Evolutionary conservation across 2,888 invertebrate species (phyloP).

Genomic region (Meteorus cinctellus): DNA sequence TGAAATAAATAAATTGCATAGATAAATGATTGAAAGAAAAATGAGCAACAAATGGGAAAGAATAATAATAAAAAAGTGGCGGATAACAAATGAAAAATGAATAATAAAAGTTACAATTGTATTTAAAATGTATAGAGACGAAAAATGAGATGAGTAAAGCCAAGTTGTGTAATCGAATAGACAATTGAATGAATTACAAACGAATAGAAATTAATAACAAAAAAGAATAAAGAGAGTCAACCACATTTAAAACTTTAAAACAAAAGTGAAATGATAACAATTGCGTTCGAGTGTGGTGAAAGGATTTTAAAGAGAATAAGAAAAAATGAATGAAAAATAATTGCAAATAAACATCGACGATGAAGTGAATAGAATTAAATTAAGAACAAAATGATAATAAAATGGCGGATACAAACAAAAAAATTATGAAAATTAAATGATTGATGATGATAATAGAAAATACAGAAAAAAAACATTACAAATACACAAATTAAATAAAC

Average conservation of each 20-base stretch:
- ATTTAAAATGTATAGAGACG: too few relatives aligned
- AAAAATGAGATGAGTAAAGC: not conserved
- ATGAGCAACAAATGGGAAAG: not conserved
- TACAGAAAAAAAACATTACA: constrained; percentile 9
- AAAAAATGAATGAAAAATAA: too few relatives aligned
- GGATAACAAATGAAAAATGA: constrained; percentile 9
- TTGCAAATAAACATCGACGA: too few relatives aligned
- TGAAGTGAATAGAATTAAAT: too few relatives aligned
- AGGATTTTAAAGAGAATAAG: too few relatives aligned
- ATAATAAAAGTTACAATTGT: too few relatives aligned
- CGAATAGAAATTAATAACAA: not conserved
- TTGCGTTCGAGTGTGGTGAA: too few relatives aligned
- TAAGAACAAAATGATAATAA: not conserved
- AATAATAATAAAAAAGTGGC: not conserved
- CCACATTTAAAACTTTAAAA: constrained; percentile 5
- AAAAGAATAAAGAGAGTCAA: constrained; percentile 39
- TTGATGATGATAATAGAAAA: not conserved
- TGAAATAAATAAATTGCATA: constrained; percentile 9
- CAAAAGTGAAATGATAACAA: not conserved
- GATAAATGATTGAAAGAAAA: constrained; percentile 23
- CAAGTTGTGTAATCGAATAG: constrained; percentile 38
- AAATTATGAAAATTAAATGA: constrained; percentile 31
- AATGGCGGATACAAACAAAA: not conserved
- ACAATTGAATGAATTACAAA: constrained; percentile 34
- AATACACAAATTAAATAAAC: constrained; percentile 34